A percentile compares a stretch with the other conserved stretches of the same genome.
Evolutionary conservation across 2,888 invertebrate species (phyloP).

Genomic region (Caenorhabditis auriculariae): DNA sequence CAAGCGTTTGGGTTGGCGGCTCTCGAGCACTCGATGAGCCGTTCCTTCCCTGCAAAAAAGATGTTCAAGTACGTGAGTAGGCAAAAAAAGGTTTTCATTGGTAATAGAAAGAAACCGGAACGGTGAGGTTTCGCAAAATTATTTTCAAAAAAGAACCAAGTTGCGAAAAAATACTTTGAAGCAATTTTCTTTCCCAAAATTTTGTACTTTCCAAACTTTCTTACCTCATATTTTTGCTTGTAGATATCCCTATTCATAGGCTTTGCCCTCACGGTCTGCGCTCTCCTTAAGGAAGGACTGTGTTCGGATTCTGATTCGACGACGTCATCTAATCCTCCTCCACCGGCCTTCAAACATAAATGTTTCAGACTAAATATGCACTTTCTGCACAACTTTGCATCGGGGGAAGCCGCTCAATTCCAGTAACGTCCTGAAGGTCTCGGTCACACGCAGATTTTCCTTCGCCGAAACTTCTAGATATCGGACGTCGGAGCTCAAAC

Average conservation of each 20-base stretch:
- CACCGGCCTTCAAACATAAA: constrained; percentile 40
- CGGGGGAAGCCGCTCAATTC: constrained; percentile 74
- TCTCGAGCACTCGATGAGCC: constrained; percentile 17
- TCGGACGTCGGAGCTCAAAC: constrained; percentile 46
- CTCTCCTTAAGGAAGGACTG: constrained; percentile 29
- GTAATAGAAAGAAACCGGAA: too few relatives aligned
- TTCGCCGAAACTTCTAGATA: constrained; percentile 66
- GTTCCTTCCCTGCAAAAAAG: background rate
- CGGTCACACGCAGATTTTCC: constrained; percentile 75
- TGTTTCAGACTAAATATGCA: background rate
- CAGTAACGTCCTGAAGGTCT: constrained; percentile 79
- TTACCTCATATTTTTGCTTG: background rate
- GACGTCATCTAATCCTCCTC: constrained; percentile 42
- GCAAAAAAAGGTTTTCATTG: too few relatives aligned
- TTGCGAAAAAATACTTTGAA: too few relatives aligned
- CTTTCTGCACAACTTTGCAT: constrained; percentile 36
- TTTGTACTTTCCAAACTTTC: background rate
- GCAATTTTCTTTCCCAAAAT: background rate
- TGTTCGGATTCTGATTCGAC: constrained; percentile 16
- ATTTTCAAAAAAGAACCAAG: too few relatives aligned
- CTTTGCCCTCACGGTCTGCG: constrained; percentile 36
- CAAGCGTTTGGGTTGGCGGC: constrained; percentile 18
- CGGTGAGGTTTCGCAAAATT: too few relatives aligned
- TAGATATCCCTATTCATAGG: constrained; percentile 26
- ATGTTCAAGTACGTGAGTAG: constrained; percentile 1